Evolutionary conservation across 2,888 invertebrate genomes (phyloP), one percentile per base, ranked within the genome.

Genomic region (Phalangium opilio): DNA sequence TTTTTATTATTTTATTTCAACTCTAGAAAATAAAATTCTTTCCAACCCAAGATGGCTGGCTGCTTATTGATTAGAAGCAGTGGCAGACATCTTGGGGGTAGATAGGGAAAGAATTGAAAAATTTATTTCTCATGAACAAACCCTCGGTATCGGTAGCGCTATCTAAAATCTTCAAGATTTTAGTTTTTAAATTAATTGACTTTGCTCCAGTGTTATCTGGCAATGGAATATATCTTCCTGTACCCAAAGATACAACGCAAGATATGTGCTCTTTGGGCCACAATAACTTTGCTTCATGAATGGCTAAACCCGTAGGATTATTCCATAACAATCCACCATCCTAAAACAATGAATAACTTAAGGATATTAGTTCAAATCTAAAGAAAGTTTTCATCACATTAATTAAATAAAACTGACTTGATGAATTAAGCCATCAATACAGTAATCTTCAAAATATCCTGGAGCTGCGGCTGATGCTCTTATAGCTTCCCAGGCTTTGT

Each of bases 381-480:
- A 15, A 15, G 10, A 36, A 10, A 15, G 15, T 36, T 17, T 36
- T 36, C 12, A 36, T n/a, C n/a, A n/a, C n/a, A n/a, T 5, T 15
- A 15, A 17, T 36, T 15, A 36, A 36, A 8, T 36, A 42, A 38
- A 20, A 33, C 33, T 36, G 61, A 76, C 76, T 70, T 79, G 79
- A 60, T 80, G 79, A 56, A 83, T 65, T 57, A 74, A 72, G 10
- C 78, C 77, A 47, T 77, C 77, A 17, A 79, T 69, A 54, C 74
- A 72, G 62, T 78, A 82, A 67, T 86, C 89, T 61, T 81, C 78
- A 69, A 87, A 91, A 70, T 87, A 89, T 0, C 84, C 83, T 2
- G 90, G 91, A 4, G 90, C 90, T 40, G 90, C 89, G 39, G 87
- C 83, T 1, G 86, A 86, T 0, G 90, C 90, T 55, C 87, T 70